Evolutionary conservation across 2,113 vertebrate genomes (phyloP).

Genomic region (Enhydra lutris): DNA sequence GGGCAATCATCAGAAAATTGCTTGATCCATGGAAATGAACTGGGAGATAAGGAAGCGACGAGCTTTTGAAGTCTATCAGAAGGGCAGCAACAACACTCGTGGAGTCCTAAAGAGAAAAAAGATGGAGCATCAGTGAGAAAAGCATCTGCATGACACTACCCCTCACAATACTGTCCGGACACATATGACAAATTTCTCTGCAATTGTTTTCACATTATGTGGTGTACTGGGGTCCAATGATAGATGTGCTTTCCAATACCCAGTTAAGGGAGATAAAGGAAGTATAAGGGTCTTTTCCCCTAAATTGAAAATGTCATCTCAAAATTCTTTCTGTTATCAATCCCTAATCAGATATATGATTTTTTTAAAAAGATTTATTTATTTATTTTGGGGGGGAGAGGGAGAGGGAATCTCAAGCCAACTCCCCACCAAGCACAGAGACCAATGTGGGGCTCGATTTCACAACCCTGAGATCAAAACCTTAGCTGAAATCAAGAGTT

Average conservation of each 20-base stretch:
- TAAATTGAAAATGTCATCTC: conserved; percentile 15
- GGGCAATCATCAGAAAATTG: conserved; percentile 88
- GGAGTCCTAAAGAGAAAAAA: conserved; percentile 85
- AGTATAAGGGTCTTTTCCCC: neutral
- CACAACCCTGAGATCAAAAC: neutral
- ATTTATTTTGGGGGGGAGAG: neutral
- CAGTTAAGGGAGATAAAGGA: neutral
- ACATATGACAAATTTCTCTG: neutral
- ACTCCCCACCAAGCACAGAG: neutral
- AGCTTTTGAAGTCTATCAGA: conserved; percentile 88
- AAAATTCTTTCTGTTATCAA: conserved; percentile 23
- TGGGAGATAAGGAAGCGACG: conserved; percentile 89
- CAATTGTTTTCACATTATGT: neutral
- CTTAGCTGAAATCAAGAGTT: neutral
- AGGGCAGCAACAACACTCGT: conserved; percentile 86
- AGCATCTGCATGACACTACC: neutral
- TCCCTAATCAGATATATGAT: neutral
- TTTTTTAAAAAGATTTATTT: neutral
- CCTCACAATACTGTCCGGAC: neutral
- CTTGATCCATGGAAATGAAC: conserved; percentile 87
- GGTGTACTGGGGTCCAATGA: neutral
- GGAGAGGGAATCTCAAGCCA: neutral
- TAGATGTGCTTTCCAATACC: neutral
- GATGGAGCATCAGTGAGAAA: neutral
- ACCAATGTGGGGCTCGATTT: neutral